These are phyloP conservation scores for Spodoptera littoralis DNA, from an alignment of 2,888 invertebrate species.

Conservation along the genomic window DNA sequence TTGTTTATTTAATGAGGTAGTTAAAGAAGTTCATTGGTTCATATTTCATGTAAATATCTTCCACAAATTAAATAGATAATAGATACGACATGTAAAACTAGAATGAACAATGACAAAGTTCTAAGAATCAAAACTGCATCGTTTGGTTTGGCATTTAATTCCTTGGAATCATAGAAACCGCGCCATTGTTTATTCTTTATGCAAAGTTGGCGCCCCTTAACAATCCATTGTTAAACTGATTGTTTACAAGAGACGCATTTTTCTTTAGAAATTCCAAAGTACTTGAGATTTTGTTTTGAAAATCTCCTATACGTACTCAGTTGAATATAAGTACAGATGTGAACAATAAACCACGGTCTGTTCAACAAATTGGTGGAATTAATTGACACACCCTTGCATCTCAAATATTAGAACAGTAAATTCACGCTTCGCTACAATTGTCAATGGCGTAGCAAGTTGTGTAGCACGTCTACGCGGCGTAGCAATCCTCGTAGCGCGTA, in stretches of 20 bases:
- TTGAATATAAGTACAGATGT: no score
- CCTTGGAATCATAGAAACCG: neutral
- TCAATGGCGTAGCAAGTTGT: neutral
- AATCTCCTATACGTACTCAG: neutral
- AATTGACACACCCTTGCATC: neutral
- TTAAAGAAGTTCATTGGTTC: no score
- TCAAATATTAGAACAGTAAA: neutral
- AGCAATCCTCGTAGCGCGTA: constrained; percentile 12
- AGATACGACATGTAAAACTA: no score
- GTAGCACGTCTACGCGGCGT: constrained; percentile 29
- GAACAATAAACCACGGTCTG: no score
- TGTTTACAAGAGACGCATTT: neutral
- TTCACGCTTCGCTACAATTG: neutral
- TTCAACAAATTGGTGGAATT: neutral
- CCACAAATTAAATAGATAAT: no score
- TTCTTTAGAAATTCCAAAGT: neutral
- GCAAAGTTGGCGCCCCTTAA: neutral
- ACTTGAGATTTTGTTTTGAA: neutral
- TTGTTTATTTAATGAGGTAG: no score
- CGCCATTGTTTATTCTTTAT: neutral
- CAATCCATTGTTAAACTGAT: neutral
- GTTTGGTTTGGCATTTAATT: constrained; percentile 1
- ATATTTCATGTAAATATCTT: no score
- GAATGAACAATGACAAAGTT: no score
- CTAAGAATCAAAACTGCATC: neutral